These are phyloP conservation scores for Apamea monoglypha DNA, from an alignment of 2,888 invertebrate genomes.

Conservation along the genomic window DNA sequence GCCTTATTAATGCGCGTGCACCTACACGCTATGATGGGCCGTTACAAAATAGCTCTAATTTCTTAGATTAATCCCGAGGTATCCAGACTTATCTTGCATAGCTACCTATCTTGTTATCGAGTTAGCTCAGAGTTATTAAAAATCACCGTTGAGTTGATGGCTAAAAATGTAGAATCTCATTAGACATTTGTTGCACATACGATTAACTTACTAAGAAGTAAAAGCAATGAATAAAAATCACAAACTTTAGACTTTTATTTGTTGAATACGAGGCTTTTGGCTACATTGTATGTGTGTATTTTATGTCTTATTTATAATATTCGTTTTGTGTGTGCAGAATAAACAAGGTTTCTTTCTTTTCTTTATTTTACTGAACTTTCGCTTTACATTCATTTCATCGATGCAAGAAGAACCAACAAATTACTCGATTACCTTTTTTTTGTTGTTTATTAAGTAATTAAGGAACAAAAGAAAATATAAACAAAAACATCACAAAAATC, in stretches of 20 bases:
- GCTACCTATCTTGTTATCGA: slow-evolving; percentile 31
- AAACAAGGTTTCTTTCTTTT: not conserved
- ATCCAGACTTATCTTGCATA: slow-evolving; percentile 36
- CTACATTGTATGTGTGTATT: not conserved
- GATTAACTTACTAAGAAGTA: not conserved
- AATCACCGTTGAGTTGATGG: slow-evolving; percentile 28
- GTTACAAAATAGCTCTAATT: slow-evolving; percentile 39
- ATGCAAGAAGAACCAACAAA: slow-evolving; percentile 27
- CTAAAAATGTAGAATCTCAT: slow-evolving; percentile 4
- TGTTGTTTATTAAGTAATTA: too few relatives aligned
- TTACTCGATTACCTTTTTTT: slow-evolving; percentile 4
- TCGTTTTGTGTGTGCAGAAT: not conserved
- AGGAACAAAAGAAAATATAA: too few relatives aligned
- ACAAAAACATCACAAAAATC: too few relatives aligned
- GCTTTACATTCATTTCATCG: not conserved
- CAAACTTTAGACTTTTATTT: not conserved
- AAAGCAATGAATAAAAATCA: not conserved
- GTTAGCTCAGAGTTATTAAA: slow-evolving; percentile 13
- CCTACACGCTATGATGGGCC: slow-evolving; percentile 29
- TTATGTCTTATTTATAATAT: not conserved
- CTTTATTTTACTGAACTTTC: not conserved
- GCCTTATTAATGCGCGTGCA: slow-evolving; percentile 40
- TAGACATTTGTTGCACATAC: slow-evolving; percentile 3
- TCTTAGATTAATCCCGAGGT: slow-evolving; percentile 26
- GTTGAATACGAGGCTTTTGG: not conserved